Evolutionary conservation across 2,113 vertebrate species (phyloP).

Genomic region (Paracyprichromis sp.): DNA sequence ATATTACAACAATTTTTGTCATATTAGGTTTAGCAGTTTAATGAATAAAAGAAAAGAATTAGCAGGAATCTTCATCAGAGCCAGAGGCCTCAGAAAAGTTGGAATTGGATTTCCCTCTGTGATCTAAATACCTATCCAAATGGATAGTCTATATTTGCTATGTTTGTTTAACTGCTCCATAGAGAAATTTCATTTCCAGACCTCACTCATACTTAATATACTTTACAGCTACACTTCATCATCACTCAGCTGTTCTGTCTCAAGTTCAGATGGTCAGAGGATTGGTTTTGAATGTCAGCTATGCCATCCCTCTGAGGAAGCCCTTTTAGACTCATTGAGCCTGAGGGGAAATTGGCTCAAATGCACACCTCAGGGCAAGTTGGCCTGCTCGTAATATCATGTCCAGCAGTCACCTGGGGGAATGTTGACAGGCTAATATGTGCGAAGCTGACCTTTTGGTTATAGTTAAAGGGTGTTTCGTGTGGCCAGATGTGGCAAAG

Average conservation of each 20-base stretch:
- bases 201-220: not conserved
- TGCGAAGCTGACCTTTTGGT: constrained; percentile 66
- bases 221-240: not conserved
- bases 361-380: constrained; percentile 8
- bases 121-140: not conserved
- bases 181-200: not conserved
- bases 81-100: not conserved
- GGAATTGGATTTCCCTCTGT: not conserved
- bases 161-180: not conserved
- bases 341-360: not conserved
- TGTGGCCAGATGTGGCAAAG: constrained; percentile 37
- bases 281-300: constrained; percentile 9
- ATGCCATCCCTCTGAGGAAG: not conserved
- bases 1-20: not conserved
- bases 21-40: not conserved
- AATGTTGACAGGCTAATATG: constrained; percentile 32
- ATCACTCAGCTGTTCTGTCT: not conserved
- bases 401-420: constrained; percentile 11
- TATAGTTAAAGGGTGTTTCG: constrained; percentile 47
- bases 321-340: not conserved
- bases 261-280: not conserved
- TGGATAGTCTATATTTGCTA: not conserved
- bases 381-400: constrained; percentile 31
- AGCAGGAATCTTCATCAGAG: not conserved
- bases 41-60: not conserved